Conservation (phyloP, 1,140 invertebrate genomes). For the Colletes gigas region DNA sequence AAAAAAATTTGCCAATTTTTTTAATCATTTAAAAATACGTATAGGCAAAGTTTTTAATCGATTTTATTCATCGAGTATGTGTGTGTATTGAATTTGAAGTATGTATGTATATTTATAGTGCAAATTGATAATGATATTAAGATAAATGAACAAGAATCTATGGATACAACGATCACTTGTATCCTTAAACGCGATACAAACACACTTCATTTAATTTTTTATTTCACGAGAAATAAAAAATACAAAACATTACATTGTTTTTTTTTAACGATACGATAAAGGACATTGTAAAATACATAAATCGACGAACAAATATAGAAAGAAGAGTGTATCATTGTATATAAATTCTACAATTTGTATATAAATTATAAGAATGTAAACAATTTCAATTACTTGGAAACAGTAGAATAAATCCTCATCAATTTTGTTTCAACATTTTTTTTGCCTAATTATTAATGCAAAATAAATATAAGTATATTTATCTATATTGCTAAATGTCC, state of each 20-base stretch:
- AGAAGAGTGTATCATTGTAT: background rate
- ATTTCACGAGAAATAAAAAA: background rate
- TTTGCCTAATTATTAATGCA: background rate
- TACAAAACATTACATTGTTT: background rate
- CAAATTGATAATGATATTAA: background rate
- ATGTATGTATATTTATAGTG: background rate
- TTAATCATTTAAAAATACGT: conserved; percentile 10
- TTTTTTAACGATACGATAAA: background rate
- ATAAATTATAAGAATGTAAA: conserved; percentile 7
- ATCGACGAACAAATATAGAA: background rate
- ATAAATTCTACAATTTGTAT: background rate
- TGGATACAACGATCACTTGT: background rate
- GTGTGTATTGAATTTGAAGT: background rate
- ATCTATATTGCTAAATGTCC: background rate
- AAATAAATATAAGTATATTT: conserved; percentile 2
- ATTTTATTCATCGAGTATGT: background rate
- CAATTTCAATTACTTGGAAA: background rate
- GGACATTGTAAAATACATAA: background rate
- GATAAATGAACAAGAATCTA: background rate
- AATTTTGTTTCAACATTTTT: background rate
- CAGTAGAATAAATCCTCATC: background rate
- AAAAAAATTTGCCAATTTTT: conserved; percentile 3
- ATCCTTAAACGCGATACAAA: background rate
- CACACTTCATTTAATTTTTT: background rate
- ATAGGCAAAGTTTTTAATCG: background rate